Percentiles rank a stretch among this genome's conserved stretches.
Conservation (phyloP, 2,888 invertebrate species). For the Drosophila testacea region DNA sequence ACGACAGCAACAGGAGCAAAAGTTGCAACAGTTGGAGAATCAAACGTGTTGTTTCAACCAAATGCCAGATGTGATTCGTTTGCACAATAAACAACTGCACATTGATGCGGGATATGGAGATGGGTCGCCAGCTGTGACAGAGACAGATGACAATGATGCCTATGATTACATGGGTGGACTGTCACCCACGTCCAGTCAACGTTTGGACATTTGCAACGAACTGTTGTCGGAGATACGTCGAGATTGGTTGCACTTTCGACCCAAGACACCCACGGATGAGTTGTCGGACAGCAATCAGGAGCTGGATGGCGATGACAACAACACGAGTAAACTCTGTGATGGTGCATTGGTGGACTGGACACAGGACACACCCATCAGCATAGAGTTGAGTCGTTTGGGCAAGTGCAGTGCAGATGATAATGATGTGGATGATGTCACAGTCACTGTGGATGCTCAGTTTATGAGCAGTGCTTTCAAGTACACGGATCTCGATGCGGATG, state of each 20-base stretch:
- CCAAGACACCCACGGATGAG: constrained; percentile 83
- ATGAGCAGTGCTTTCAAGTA: constrained; percentile 82
- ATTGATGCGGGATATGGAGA: constrained; percentile 49
- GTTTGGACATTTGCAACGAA: constrained; percentile 82
- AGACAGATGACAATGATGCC: constrained; percentile 58
- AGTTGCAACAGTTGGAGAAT: constrained; percentile 43
- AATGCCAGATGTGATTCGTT: constrained; percentile 79
- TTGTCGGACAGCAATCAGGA: constrained; percentile 61
- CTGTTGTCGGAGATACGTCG: constrained; percentile 83
- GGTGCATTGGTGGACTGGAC: constrained; percentile 81
- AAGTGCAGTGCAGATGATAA: constrained; percentile 30
- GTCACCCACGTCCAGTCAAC: constrained; percentile 82
- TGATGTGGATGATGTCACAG: constrained; percentile 3
- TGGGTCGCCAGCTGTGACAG: constrained; percentile 1
- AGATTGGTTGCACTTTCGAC: constrained; percentile 85
- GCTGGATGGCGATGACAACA: constrained; percentile 27
- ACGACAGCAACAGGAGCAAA: constrained; percentile 41
- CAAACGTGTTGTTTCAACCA: constrained; percentile 68
- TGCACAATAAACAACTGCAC: constrained; percentile 62
- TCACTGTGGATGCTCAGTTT: constrained; percentile 65
- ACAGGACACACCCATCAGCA: constrained; percentile 82
- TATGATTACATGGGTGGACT: constrained; percentile 74
- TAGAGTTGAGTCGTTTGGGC: constrained; percentile 82
- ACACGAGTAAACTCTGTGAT: constrained; percentile 44
- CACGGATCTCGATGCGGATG: constrained; percentile 83